Percentiles rank a stretch among this genome's conserved stretches.
These are phyloP conservation scores for Cotesia vestalis DNA, from an alignment of 1,140 invertebrate species.

Conservation along the genomic window DNA sequence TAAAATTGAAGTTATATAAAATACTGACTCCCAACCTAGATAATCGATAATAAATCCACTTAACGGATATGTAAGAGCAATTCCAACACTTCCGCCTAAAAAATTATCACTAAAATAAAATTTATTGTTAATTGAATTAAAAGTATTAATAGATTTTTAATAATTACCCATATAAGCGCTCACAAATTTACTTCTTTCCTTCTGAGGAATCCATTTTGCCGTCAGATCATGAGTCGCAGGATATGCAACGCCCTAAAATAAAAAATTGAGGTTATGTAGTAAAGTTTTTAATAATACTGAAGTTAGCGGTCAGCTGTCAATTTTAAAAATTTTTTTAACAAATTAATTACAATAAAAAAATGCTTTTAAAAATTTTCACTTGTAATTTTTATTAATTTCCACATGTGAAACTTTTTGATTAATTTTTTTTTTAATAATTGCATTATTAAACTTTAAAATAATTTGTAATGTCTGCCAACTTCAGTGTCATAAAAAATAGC, in stretches of 20 bases:
- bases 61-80: slow-evolving; percentile 23
- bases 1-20: slow-evolving; percentile 8
- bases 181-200: slow-evolving; percentile 75
- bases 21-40: slow-evolving; percentile 17
- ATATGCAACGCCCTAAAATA: slow-evolving; percentile 75
- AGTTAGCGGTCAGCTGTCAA: too few species aligned
- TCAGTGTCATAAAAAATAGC: too few species aligned
- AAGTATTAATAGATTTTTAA: slow-evolving; percentile 1
- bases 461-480: too few species aligned
- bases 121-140: background rate
- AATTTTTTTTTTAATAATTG: too few species aligned
- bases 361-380: too few species aligned
- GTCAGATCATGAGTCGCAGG: slow-evolving; percentile 79
- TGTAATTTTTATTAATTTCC: too few species aligned
- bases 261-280: slow-evolving; percentile 34
- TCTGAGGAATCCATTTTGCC: slow-evolving; percentile 79
- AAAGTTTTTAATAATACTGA: too few species aligned
- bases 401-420: too few species aligned
- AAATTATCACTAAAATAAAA: background rate
- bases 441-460: too few species aligned
- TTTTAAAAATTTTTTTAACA: too few species aligned
- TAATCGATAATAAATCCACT: slow-evolving; percentile 15
- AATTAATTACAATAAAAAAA: too few species aligned
- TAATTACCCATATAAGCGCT: slow-evolving; percentile 70
- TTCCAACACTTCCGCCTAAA: slow-evolving; percentile 24